Percentiles rank a stretch among this genome's conserved stretches.
phyloP scores from a whole-genome alignment of 2,888 invertebrate genomes.

The Emmelina monodactyla region DNA sequence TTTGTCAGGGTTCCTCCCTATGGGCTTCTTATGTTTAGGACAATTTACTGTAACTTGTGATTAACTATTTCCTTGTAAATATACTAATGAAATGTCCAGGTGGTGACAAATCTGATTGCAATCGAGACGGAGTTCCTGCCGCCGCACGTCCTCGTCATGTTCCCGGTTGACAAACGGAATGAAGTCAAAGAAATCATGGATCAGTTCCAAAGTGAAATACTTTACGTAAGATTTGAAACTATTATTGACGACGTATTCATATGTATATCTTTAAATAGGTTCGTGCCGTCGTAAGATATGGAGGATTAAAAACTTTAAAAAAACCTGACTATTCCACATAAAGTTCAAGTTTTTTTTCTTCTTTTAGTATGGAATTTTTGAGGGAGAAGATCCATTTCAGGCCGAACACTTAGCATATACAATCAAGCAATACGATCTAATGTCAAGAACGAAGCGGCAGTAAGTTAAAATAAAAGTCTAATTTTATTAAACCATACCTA shows the following conservation, averaged over 20 bases:
- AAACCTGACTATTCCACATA: background rate
- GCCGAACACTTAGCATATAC: conserved; percentile 46
- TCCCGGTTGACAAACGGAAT: conserved; percentile 38
- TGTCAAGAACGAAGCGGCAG: conserved; percentile 35
- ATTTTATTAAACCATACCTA: too few relatives aligned
- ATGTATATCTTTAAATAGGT: too few relatives aligned
- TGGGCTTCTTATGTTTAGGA: too few relatives aligned
- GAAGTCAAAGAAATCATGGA: conserved; percentile 38
- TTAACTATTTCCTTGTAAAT: too few relatives aligned
- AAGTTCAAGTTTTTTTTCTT: background rate
- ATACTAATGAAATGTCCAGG: too few relatives aligned
- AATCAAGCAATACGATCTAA: conserved; percentile 47
- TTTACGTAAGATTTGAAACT: conserved; percentile 42
- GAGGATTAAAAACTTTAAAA: too few relatives aligned
- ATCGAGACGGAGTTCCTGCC: conserved; percentile 46
- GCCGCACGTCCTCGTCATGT: conserved; percentile 48
- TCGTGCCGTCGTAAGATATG: too few relatives aligned
- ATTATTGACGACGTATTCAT: too few relatives aligned
- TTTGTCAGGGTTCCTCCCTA: too few relatives aligned
- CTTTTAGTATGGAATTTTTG: conserved; percentile 40
- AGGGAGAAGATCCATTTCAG: conserved; percentile 40
- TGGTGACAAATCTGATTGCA: conserved; percentile 21
- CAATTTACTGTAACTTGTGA: too few relatives aligned
- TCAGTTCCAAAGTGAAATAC: conserved; percentile 34
- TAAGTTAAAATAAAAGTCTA: too few relatives aligned